Evolutionary conservation across 2,113 vertebrate genomes (phyloP), one percentile per base, ranked within the genome.

Genomic region (Ictidomys tridecemlineatus): DNA sequence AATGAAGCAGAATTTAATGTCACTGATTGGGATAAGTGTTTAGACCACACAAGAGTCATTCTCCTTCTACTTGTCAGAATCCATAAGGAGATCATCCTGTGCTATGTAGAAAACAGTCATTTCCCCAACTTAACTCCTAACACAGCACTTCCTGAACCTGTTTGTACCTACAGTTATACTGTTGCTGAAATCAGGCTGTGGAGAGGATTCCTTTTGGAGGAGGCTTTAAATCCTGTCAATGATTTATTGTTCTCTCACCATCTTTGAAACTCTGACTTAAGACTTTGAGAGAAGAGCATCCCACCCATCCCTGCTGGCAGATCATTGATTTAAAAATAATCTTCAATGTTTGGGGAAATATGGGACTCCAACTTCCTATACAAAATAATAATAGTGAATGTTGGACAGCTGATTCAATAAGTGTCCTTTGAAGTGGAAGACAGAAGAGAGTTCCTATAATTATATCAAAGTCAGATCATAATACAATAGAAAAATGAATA

Each of bases 211-310:
- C n/a, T 58, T 85, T 67, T 56, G 42, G 17, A 39, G 1, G 20
- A 92, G 32, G 72, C 17, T 79, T 63, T 65, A 53, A 17, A 84
- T 73, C 69, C 37, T 61, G 22, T 63, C 82, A 78, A 0, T 73
- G 26, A 92, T 39, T 87, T 65, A 88, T 22, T 79, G 65, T 22
- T 80, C 82, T 84, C 9, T 45, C 22, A 65, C 5, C 18, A 85
- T 37, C 30, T 97, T 69, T 37, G 56, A 94, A 96, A 53, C 12
- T 67, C 26, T 83, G 37, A 83, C 28, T 88, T 72, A 53, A 73
- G 51, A 14, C 42, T 83, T 80, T 87, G 37, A 76, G 22, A 92
- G 65, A 58, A 70, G 26, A 74, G 0, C 24, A 78, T 39, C 10
- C 22, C 5, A 69, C 28, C 86, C 5, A 61, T 39, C 14, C 11